A percentile compares a stretch with the other conserved stretches of the same genome.
These are phyloP conservation scores for Mechanitis mazaeus DNA, from an alignment of 2,888 invertebrate genomes.

Conservation along the genomic window DNA sequence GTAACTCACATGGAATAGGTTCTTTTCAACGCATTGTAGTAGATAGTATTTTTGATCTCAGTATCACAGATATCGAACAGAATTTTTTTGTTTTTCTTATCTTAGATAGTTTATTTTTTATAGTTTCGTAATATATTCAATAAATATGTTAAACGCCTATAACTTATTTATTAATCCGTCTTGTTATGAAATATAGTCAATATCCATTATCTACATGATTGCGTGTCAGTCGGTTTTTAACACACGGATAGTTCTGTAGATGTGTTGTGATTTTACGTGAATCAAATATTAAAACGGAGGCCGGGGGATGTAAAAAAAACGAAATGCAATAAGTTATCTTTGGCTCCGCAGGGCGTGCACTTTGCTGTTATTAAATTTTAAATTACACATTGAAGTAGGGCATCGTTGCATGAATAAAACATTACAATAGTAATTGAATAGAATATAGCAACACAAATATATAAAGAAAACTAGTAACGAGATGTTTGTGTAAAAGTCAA, in stretches of 20 bases:
- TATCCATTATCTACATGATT: too few species aligned
- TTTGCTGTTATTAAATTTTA: slow-evolving; percentile 38
- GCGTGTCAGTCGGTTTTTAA: neutral
- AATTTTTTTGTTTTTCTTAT: neutral
- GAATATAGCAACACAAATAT: slow-evolving; percentile 20
- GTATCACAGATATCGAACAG: neutral
- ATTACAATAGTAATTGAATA: slow-evolving; percentile 33
- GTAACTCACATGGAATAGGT: slow-evolving; percentile 16
- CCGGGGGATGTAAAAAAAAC: slow-evolving; percentile 22
- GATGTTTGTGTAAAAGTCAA: too few species aligned
- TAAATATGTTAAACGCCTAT: too few species aligned
- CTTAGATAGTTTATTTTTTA: too few species aligned
- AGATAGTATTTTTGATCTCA: neutral
- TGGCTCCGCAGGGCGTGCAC: slow-evolving; percentile 28
- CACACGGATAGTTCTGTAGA: slow-evolving; percentile 11
- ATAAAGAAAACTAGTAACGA: neutral
- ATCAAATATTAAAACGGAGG: slow-evolving; percentile 27
- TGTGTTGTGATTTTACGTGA: slow-evolving; percentile 20
- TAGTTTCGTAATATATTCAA: too few species aligned
- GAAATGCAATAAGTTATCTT: slow-evolving; percentile 30
- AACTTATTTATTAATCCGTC: too few species aligned
- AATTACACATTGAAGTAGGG: slow-evolving; percentile 45
- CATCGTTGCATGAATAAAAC: slow-evolving; percentile 53
- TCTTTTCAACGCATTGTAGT: neutral
- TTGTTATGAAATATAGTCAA: too few species aligned